Evolutionary conservation across 1,140 invertebrate species (phyloP).

Genomic region (Zaprionus ornatus): DNA sequence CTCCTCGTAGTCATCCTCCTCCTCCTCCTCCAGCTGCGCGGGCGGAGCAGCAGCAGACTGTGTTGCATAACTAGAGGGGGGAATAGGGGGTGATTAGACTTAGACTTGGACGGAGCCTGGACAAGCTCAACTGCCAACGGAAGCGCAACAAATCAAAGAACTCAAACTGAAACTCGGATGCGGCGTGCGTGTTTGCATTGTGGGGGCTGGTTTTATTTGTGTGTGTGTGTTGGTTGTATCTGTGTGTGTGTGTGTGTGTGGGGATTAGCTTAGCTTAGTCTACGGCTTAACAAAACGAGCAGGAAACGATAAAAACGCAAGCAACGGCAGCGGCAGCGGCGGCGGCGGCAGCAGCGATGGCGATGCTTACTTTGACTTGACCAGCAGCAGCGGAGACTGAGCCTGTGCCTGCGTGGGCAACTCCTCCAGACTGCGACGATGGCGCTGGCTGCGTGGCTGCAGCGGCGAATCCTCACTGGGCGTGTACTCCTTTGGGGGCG

Average conservation of each 20-base stretch:
- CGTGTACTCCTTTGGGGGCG: slow-evolving; percentile 68
- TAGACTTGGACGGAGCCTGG: slow-evolving; percentile 13
- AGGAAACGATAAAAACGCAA: slow-evolving; percentile 26
- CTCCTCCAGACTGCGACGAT: slow-evolving; percentile 66
- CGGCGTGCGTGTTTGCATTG: slow-evolving; percentile 64
- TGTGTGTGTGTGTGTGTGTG: slow-evolving; percentile 40
- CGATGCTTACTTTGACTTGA: slow-evolving; percentile 74
- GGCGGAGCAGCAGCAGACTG: slow-evolving; percentile 28
- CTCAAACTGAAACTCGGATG: slow-evolving; percentile 28
- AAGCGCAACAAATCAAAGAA: slow-evolving; percentile 22
- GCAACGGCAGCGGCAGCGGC: slow-evolving; percentile 43
- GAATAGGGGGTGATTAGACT: slow-evolving; percentile 70
- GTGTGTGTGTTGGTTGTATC: not conserved
- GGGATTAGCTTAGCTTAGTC: slow-evolving; percentile 59
- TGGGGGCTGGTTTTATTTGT: slow-evolving; percentile 83
- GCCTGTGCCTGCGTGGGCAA: slow-evolving; percentile 14
- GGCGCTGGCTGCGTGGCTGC: slow-evolving; percentile 36
- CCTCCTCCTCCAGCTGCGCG: slow-evolving; percentile 17
- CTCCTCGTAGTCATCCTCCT: slow-evolving; percentile 80
- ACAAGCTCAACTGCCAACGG: slow-evolving; percentile 42
- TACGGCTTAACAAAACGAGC: slow-evolving; percentile 50
- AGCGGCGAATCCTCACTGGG: slow-evolving; percentile 73
- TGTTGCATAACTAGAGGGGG: slow-evolving; percentile 53
- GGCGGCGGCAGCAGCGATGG: slow-evolving; percentile 28
- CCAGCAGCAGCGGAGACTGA: slow-evolving; percentile 35